These are phyloP conservation scores for Acrocephalus scirpaceus DNA, from an alignment of 2,797 vertebrate genomes.

Conservation along the genomic window DNA sequence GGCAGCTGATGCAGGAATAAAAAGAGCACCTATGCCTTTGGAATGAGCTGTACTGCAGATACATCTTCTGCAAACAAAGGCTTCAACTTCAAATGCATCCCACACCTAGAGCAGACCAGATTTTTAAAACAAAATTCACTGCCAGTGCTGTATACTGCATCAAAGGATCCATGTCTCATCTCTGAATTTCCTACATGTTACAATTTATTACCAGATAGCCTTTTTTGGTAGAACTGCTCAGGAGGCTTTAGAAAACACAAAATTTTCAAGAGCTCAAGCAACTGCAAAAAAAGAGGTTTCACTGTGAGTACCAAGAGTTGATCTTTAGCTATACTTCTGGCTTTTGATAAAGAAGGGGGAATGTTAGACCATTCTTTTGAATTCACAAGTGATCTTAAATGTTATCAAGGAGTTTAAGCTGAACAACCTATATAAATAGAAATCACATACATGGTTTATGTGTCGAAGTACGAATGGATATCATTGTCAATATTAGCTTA, in stretches of 20 bases:
- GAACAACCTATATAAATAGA: rapidly evolving
- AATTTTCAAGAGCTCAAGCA: not conserved
- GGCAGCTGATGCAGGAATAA: not conserved
- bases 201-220: not conserved
- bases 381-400: not conserved
- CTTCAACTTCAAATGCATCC: not conserved
- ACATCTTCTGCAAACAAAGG: not conserved
- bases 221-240: not conserved
- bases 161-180: not conserved
- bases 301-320: not conserved
- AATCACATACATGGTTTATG: not conserved
- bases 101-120: not conserved
- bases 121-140: not conserved
- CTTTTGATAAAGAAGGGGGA: not conserved
- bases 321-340: not conserved
- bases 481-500: not conserved
- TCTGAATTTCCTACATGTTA: not conserved
- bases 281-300: not conserved
- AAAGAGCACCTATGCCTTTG: not conserved
- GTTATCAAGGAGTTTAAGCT: not conserved
- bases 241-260: not conserved
- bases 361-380: not conserved
- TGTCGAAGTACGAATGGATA: not conserved
- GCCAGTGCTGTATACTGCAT: not conserved
- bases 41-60: not conserved